Conservation (phyloP, 2,113 vertebrate species). For the Mobula hypostoma region DNA sequence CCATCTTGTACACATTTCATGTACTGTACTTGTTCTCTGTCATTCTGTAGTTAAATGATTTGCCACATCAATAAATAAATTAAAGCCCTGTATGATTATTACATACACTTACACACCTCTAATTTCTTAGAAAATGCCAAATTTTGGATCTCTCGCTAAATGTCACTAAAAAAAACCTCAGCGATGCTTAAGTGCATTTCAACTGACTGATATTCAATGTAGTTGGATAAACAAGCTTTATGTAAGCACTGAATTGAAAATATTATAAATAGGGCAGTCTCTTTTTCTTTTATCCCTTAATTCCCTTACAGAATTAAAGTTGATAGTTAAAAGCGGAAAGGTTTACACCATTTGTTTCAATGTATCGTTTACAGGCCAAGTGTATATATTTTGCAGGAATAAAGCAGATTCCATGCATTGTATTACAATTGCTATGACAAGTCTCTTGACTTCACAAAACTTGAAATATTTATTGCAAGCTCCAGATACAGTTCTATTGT, state of each 20-base stretch:
- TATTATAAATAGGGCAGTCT: background rate
- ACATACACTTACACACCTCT: too few species aligned
- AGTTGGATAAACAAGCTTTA: background rate
- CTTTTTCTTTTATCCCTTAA: background rate
- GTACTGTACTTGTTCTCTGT: too few species aligned
- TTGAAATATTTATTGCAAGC: background rate
- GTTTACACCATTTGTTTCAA: background rate
- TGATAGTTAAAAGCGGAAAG: background rate
- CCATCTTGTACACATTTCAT: too few species aligned
- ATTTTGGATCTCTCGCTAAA: too few species aligned
- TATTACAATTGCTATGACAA: background rate
- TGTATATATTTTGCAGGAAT: background rate
- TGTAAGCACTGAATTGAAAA: background rate
- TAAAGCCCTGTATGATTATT: too few species aligned
- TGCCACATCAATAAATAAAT: too few species aligned
- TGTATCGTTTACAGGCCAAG: background rate
- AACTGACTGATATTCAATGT: background rate
- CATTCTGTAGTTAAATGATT: too few species aligned
- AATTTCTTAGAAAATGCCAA: too few species aligned
- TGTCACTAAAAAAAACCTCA: too few species aligned
- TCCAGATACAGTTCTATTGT: background rate
- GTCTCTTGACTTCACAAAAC: background rate
- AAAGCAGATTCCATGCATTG: background rate
- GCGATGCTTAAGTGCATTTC: too few species aligned
- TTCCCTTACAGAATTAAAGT: background rate